Percentiles rank a stretch among this genome's conserved stretches.
phyloP scores from a whole-genome alignment of 1,140 invertebrate species.

The Drosophila nigromelanica region DNA sequence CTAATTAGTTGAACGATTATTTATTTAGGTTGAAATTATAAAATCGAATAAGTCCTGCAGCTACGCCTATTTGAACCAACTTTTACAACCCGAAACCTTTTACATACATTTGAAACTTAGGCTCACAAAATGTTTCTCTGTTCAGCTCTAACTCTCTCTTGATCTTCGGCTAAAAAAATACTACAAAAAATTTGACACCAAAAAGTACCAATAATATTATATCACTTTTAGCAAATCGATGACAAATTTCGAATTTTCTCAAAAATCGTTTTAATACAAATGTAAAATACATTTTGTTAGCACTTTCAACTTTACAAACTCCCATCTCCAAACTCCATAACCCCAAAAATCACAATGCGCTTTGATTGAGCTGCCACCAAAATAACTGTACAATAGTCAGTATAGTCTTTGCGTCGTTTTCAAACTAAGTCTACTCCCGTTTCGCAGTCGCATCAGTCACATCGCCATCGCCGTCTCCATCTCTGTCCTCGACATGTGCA shows the following conservation, averaged over 20 bases:
- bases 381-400: conserved; percentile 44
- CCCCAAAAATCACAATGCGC: conserved; percentile 81
- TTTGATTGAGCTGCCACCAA: conserved; percentile 80
- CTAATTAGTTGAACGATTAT: conserved; percentile 34
- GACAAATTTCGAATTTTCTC: conserved; percentile 75
- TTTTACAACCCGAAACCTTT: conserved; percentile 51
- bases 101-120: conserved; percentile 18
- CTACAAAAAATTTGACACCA: conserved; percentile 62
- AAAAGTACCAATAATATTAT: conserved; percentile 73
- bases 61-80: conserved; percentile 48
- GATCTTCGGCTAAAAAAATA: conserved; percentile 31
- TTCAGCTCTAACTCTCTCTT: conserved; percentile 4
- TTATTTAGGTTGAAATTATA: conserved; percentile 3
- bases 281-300: conserved; percentile 45
- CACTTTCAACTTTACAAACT: conserved; percentile 43
- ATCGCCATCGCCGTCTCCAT: conserved; percentile 23
- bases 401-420: conserved; percentile 24
- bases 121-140: conserved; percentile 25
- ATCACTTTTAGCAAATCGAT: conserved; percentile 78
- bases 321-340: not conserved
- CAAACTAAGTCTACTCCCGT: conserved; percentile 43
- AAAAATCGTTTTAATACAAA: conserved; percentile 67
- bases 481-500: not conserved
- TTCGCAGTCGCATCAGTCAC: conserved; percentile 55
- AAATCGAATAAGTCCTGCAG: conserved; percentile 25